Base-by-base conservation (phyloP, 1,140 invertebrate species). In the Megathymus violae region DNA sequence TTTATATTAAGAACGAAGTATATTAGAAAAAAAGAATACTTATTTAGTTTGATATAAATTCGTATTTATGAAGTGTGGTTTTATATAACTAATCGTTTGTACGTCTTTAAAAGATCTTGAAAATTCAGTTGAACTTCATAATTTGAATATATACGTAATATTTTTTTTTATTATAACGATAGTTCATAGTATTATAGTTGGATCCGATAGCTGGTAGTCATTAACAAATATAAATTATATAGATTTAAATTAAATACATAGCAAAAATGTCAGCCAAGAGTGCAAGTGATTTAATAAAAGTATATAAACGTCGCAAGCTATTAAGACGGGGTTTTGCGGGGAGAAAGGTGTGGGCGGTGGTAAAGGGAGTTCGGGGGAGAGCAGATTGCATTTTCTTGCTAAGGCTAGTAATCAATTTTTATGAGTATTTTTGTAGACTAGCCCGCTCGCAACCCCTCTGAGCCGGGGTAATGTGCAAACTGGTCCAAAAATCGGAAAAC, bases 331-430 rank as follows among this genome's bases (percentile, higher is more conserved):
- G 67, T 72, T 67, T 73, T 47, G 54, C 11, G 25, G 64, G 44
- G 40, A 31, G 25, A 56, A 56, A 56, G 22, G 51, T 58, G 61
- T 41, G 64, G 63, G 71, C 13, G 63, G 44, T 14, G 59, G 64
- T 7, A 17, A 31, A 13, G 70, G 38, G 67, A 9, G 41, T 46
- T 25, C 48, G 70, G 65, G 62, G 58, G 63, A 64, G 65, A 77
- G 81, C 79, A 83, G 84, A 89, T 89, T 89, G 86, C 84, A 89
- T 87, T 87, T 85, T 82, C 84, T 87, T 84, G 82, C 82, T 83
- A 82, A 75, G 78, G 80, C 71, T 71, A 79, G 84, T 86, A 89
- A 89, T 89, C 86, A 89, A 87, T 89, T 89, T 89, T 89, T 87
- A 89, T 83, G 86, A 76, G 75, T 75, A 82, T 85, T 87, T 87